Percentiles rank a stretch among this genome's conserved stretches.
These are phyloP conservation scores for Corydoras sp. DNA, from an alignment of 2,113 vertebrate genomes.

Conservation along the genomic window DNA sequence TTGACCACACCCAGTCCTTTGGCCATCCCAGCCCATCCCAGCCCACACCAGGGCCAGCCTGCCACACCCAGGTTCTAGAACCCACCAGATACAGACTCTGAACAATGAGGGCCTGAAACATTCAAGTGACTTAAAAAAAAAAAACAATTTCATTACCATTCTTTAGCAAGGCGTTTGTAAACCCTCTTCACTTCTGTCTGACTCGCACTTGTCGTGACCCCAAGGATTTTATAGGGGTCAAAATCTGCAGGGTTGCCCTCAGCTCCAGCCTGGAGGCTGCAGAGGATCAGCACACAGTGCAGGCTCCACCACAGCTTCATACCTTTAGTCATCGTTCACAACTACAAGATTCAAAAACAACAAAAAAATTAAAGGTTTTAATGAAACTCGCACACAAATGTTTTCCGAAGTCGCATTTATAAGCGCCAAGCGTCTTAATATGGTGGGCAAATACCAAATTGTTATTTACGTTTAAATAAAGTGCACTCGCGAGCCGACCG, in stretches of 20 bases:
- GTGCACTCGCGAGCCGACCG: too few species aligned
- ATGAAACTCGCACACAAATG: background rate
- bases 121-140: too few species aligned
- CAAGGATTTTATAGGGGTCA: slow-evolving; percentile 86
- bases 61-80: too few species aligned
- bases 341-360: slow-evolving; percentile 7
- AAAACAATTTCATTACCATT: slow-evolving; percentile 71
- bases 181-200: slow-evolving; percentile 94
- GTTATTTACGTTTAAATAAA: too few species aligned
- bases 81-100: too few species aligned
- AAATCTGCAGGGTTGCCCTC: slow-evolving; percentile 71
- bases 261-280: slow-evolving; percentile 55
- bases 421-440: too few species aligned
- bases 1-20: too few species aligned
- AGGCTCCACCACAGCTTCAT: slow-evolving; percentile 44
- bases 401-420: too few species aligned
- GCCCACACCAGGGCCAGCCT: too few species aligned
- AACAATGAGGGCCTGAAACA: background rate
- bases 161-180: slow-evolving; percentile 89
- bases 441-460: too few species aligned
- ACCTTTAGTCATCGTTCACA: slow-evolving; percentile 42
- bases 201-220: slow-evolving; percentile 76
- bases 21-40: too few species aligned
- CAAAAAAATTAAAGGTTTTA: background rate
- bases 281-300: slow-evolving; percentile 56